phyloP scores from a whole-genome alignment of 2,113 vertebrate species.

The Sterrhoptilus dennistouni region DNA sequence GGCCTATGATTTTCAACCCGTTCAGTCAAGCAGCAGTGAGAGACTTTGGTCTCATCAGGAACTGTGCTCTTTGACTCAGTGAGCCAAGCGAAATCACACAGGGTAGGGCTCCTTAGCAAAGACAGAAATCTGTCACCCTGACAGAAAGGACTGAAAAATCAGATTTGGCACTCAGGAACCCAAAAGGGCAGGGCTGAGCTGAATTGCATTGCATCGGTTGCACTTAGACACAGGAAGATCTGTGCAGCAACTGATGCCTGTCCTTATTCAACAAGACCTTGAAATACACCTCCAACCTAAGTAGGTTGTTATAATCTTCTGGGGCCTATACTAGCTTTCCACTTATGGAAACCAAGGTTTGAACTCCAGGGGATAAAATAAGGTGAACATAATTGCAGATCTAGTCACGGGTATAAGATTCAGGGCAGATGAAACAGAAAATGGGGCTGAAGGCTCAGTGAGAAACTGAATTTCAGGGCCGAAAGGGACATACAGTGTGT shows the following conservation, averaged over 20 bases:
- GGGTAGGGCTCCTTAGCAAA: background rate
- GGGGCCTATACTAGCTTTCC: conserved; percentile 37
- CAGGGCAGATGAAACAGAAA: background rate
- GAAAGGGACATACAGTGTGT: accelerated
- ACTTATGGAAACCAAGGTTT: background rate
- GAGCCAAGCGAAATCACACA: background rate
- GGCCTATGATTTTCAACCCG: background rate
- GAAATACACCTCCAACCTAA: background rate
- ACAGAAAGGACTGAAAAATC: background rate
- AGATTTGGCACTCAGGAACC: background rate
- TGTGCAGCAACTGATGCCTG: background rate
- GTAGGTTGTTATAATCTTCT: conserved; percentile 38
- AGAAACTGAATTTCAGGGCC: background rate
- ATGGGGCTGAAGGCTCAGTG: background rate
- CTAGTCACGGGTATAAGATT: background rate
- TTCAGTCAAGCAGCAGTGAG: background rate
- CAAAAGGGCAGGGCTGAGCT: background rate
- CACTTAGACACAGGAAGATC: background rate
- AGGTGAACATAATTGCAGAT: background rate
- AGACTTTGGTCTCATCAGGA: accelerated
- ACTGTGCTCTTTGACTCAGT: accelerated
- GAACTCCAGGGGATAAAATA: conserved; percentile 22
- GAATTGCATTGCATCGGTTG: background rate
- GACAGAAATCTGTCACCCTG: background rate
- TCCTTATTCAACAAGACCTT: conserved; percentile 18